Base-by-base conservation (phyloP, 1,140 invertebrate species). In the Drosophila erecta region DNA sequence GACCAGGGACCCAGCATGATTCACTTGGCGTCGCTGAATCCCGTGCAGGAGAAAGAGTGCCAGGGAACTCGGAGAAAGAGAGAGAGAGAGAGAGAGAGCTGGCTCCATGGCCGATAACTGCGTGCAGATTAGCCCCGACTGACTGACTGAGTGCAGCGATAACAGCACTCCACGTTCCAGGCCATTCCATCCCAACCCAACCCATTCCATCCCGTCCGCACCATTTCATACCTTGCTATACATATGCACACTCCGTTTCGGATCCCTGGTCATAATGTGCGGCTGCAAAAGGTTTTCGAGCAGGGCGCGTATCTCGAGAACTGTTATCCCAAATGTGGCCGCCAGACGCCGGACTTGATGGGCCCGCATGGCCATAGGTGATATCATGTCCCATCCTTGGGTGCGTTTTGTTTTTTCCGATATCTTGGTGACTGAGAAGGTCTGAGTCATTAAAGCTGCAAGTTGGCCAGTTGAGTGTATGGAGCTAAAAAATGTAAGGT, bases 301-400 rank as follows among this genome's bases (percentile, higher is more conserved):
- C 64, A 17, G 14, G n/a, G 27, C 74, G 79, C 58, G 47, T 86
- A 86, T 86, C 83, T 78, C 61, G 47, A 81, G 58, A 58, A 81
- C 75, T 75, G 75, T 86, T 86, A 86, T 86, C 83, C 83, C 77
- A 86, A 86, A 86, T 84, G 80, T 84, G 72, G 70, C 76, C 57
- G 40, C 55, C 20, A 76, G 54, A 66, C 66, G 58, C 55, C 41
- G 30, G 49, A 24, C 71, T 51, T 58, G 60, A 62, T 43, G 49
- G 49, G 50, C 44, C 57, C 70, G 71, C 70, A 74, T 61, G 70
- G 50, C 41, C 57, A 44, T 33, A 66, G 80, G 76, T 79, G 75
- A 83, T 83, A 83, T 79, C 76, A 41, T 17, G 65, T 41, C 64
- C 65, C 67, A 71, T 70, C 51, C 67, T 57, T 40, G 43, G 47